Base-by-base conservation (phyloP, 2,888 invertebrate genomes). In the Ariolimax columbianus region DNA sequence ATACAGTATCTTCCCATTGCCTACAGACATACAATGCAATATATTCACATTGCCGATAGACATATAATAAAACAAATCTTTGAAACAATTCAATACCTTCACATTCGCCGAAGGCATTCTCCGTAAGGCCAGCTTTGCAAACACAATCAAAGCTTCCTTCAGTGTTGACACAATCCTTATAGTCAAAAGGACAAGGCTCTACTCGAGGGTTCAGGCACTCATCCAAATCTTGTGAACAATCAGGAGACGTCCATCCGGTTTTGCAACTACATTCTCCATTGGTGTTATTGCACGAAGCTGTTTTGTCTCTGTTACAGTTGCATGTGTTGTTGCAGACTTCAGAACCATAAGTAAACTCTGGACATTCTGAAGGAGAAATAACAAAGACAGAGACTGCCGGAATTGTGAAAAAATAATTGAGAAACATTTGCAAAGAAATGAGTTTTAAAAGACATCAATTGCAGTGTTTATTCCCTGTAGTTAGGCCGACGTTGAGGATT, bases 191-290 rank as follows among this genome's bases (percentile, higher is more conserved):
- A 19, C 66, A 66, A 23, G n/a, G 0, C 36, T 77, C 77, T 2
- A 47, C 43, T 6, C n/a, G 19, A 23, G 23, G 23, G 30, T 59
- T 66, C 51, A 30, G 17, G 30, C 80, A 80, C 47, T 80, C 80
- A 47, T 80, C 51, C 30, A 80, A 47, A 33, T 80, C 80, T 33
- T 43, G 38, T 19, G 68, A 66, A 51, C 80, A 80, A 23, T 68
- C 63, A 17, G 0, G 7, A 14, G 66, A 66, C 23, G 19, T 47
- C 80, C 80, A 80, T 30, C 66, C 66, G 0, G 1, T 36, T n/a
- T 43, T 63, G 26, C 79, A 79, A 19, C 17, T 30, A 40, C 79
- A 79, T 19, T 11, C n/a, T 0, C 79, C 79, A 40, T 36, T 79
- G 30, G 43, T 43, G 30, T 17, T 59, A 38, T 79, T 43, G 43